A percentile compares a stretch with the other conserved stretches of the same genome.
Conservation (phyloP, 1,140 invertebrate species). For the Drosophila lini region DNA sequence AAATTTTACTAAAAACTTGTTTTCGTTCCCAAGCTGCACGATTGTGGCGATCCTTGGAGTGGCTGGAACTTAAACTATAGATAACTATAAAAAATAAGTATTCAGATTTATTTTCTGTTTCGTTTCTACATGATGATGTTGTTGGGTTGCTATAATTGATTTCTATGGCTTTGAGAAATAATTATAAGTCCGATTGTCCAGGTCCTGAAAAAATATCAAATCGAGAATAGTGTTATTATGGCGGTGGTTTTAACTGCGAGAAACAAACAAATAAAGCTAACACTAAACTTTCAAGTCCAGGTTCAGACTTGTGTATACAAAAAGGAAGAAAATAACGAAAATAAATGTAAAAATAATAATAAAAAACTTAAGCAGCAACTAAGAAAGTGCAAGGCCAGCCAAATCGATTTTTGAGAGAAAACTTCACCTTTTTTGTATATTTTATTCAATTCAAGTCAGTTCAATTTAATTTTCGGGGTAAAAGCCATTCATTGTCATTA, state of each 20-base stretch:
- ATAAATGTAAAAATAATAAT: constrained; percentile 35
- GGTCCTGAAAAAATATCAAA: constrained; percentile 80
- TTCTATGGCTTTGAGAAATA: constrained; percentile 84
- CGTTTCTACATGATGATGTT: constrained; percentile 42
- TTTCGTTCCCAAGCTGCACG: constrained; percentile 67
- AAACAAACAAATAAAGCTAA: constrained; percentile 57
- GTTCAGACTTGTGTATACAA: constrained; percentile 35
- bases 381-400: constrained; percentile 49
- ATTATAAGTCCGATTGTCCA: constrained; percentile 84
- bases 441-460: constrained; percentile 46
- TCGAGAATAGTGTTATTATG: constrained; percentile 21
- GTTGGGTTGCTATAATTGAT: constrained; percentile 80
- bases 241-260: neutral
- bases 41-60: constrained; percentile 57
- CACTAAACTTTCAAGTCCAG: constrained; percentile 54
- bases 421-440: constrained; percentile 77
- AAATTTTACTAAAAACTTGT: constrained; percentile 76
- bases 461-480: constrained; percentile 55
- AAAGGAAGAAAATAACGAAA: constrained; percentile 37
- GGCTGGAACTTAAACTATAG: constrained; percentile 65
- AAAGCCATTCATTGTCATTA: constrained; percentile 76
- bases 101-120: constrained; percentile 34
- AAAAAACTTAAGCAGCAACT: constrained; percentile 54
- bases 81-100: constrained; percentile 49
- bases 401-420: constrained; percentile 78